Percentiles rank a stretch among this genome's conserved stretches.
Evolutionary conservation across 2,888 invertebrate species (phyloP).

Genomic region (Empis stercorea): DNA sequence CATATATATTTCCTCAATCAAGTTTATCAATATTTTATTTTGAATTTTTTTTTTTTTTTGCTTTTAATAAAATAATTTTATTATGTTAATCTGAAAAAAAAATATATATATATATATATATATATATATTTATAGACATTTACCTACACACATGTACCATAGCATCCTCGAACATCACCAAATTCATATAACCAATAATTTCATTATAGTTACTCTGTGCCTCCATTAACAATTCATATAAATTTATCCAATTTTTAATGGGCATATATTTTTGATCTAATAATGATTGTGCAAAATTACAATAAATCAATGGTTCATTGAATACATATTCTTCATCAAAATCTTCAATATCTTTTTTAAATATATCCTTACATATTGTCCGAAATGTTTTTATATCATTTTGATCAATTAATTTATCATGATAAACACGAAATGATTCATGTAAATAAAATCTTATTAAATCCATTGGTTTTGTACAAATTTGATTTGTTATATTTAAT

Average conservation of each 20-base stretch:
- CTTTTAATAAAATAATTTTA: too few relatives aligned
- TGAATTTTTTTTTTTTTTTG: too few relatives aligned
- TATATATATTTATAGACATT: conserved; percentile 8
- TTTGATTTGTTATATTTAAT: conserved; percentile 65
- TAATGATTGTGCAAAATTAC: conserved; percentile 84
- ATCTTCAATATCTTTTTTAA: conserved; percentile 69
- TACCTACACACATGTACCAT: conserved; percentile 82
- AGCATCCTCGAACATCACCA: conserved; percentile 91
- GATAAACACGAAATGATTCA: conserved; percentile 81
- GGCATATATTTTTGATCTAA: conserved; percentile 69
- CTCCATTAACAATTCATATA: conserved; percentile 65
- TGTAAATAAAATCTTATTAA: conserved; percentile 80
- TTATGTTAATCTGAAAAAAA: too few relatives aligned
- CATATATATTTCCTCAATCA: too few relatives aligned
- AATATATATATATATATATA: too few relatives aligned
- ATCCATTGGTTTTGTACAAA: conserved; percentile 54
- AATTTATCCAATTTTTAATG: conserved; percentile 55
- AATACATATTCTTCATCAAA: conserved; percentile 64
- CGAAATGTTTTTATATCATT: conserved; percentile 61
- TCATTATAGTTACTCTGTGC: conserved; percentile 81
- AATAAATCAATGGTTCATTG: conserved; percentile 68
- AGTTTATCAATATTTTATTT: too few relatives aligned
- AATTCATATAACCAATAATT: conserved; percentile 79
- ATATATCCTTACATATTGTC: conserved; percentile 59
- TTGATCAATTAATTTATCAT: conserved; percentile 78